Evolutionary conservation across 1,140 invertebrate genomes (phyloP).

Genomic region (Zaprionus nigranus): DNA sequence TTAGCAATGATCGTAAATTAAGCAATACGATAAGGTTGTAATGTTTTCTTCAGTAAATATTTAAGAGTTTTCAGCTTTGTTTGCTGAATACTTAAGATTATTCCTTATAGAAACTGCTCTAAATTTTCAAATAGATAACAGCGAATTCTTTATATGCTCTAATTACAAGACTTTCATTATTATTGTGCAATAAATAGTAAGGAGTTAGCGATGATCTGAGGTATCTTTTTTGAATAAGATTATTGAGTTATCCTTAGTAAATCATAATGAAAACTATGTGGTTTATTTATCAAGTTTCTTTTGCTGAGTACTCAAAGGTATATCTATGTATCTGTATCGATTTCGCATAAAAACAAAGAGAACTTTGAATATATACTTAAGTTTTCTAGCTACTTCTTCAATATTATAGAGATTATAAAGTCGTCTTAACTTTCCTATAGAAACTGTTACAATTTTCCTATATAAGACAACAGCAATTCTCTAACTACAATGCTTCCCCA

Average conservation of each 20-base stretch:
- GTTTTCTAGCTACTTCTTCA: no score
- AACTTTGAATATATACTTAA: background rate
- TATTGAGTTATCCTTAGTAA: background rate
- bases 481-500: background rate
- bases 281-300: background rate
- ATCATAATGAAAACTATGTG: no score
- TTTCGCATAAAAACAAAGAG: background rate
- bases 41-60: background rate
- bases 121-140: no score
- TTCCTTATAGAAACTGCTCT: background rate
- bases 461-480: background rate
- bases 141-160: no score
- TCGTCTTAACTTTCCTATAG: background rate
- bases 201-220: no score
- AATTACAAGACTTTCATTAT: no score
- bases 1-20: constrained; percentile 4
- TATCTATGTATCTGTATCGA: background rate
- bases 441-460: background rate
- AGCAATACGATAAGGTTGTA: background rate
- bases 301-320: background rate
- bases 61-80: background rate
- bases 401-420: no score
- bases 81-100: background rate
- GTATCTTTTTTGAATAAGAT: background rate
- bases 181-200: no score